phyloP scores from a whole-genome alignment of 2,113 vertebrate species.

The Callopanchax toddi region DNA sequence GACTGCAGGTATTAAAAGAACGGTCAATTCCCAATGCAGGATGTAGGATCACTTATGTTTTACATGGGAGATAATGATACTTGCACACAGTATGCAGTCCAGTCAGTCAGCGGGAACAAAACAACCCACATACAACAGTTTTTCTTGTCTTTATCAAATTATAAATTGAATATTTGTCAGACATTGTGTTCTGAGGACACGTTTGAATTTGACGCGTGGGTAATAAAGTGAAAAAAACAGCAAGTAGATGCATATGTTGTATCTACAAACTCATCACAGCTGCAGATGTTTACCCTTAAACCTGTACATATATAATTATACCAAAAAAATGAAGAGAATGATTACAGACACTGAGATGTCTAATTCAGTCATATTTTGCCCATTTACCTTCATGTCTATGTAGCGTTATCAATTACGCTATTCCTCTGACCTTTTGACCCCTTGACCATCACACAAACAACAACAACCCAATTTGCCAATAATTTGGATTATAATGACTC shows the following conservation, averaged over 20 bases:
- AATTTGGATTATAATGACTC: too few relatives aligned
- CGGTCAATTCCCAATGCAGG: neutral
- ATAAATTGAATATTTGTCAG: neutral
- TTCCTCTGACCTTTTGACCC: too few relatives aligned
- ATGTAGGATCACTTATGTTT: neutral
- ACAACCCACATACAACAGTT: neutral
- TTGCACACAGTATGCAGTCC: too few relatives aligned
- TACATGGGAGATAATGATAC: neutral
- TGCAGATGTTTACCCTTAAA: neutral
- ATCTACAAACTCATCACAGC: neutral
- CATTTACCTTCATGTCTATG: too few relatives aligned
- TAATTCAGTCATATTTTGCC: too few relatives aligned
- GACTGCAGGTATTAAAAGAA: slow-evolving; percentile 3
- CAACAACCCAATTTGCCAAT: too few relatives aligned
- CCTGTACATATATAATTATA: too few relatives aligned
- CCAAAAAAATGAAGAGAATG: too few relatives aligned
- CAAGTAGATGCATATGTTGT: neutral
- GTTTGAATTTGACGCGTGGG: neutral
- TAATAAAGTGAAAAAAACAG: neutral
- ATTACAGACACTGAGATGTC: too few relatives aligned
- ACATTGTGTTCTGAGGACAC: neutral
- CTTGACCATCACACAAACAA: too few relatives aligned
- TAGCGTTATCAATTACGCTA: too few relatives aligned
- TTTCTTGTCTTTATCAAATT: neutral
- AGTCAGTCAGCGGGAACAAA: neutral